Evolutionary conservation across 2,888 invertebrate species (phyloP).

Genomic region (Salticus scenicus): DNA sequence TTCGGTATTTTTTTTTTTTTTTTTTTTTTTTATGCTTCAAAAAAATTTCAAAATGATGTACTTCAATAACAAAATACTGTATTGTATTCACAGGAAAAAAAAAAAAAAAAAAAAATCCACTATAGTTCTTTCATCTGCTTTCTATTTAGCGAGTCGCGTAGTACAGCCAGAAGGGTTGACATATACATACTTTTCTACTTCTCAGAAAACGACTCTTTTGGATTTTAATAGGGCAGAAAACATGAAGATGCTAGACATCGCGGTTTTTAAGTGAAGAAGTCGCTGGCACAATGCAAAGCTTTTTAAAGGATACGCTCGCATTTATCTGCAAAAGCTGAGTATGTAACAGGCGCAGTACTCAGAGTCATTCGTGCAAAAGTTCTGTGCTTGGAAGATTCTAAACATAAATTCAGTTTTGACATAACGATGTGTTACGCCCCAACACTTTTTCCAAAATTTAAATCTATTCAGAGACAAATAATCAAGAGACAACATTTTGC

Average conservation of each 20-base stretch:
- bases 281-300: background rate
- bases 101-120: background rate
- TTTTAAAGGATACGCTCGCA: background rate
- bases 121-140: background rate
- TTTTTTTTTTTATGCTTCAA: background rate
- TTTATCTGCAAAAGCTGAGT: background rate
- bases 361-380: background rate
- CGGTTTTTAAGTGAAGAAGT: constrained; percentile 1
- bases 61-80: background rate
- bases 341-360: background rate
- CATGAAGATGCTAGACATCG: background rate
- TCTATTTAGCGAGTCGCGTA: background rate
- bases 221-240: constrained; percentile 48
- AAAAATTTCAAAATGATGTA: background rate
- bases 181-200: background rate
- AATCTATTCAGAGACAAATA: background rate
- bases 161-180: background rate
- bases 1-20: too few species aligned
- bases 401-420: background rate
- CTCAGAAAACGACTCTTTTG: constrained; percentile 16
- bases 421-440: background rate
- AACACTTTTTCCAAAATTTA: background rate
- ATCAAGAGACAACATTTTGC: background rate
- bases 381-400: background rate
- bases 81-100: background rate